Conservation (phyloP, 2,888 invertebrate species). For the Melinopterus prodromus region DNA sequence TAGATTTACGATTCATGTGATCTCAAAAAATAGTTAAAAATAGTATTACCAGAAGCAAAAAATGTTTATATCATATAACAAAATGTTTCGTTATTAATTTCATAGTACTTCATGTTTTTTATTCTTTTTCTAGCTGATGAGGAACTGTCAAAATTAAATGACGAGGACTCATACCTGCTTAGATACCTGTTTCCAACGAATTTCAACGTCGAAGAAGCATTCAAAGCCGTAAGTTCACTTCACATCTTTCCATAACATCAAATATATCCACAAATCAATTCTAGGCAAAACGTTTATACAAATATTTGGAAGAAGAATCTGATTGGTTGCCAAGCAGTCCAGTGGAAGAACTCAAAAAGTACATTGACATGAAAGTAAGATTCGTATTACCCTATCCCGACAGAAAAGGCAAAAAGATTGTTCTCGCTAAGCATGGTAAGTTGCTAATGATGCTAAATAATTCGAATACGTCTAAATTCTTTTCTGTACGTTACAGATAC, state of each 20-base stretch:
- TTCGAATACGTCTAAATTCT: not conserved
- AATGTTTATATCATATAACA: too few relatives aligned
- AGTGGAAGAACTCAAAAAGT: slow-evolving; percentile 47
- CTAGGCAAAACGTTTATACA: slow-evolving; percentile 55
- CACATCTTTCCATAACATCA: not conserved
- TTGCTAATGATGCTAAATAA: not conserved
- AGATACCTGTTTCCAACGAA: slow-evolving; percentile 53
- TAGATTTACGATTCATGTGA: too few relatives aligned
- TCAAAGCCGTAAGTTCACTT: slow-evolving; percentile 49
- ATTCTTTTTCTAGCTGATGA: slow-evolving; percentile 47
- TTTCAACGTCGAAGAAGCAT: slow-evolving; percentile 54
- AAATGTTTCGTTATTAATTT: not conserved
- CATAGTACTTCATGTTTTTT: slow-evolving; percentile 9
- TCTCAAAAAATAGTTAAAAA: too few relatives aligned
- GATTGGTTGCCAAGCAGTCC: slow-evolving; percentile 54
- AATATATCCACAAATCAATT: slow-evolving; percentile 31
- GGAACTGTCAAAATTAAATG: slow-evolving; percentile 47
- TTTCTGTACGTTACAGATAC: slow-evolving; percentile 44
- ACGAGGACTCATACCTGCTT: slow-evolving; percentile 54
- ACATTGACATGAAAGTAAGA: slow-evolving; percentile 54
- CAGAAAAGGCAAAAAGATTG: slow-evolving; percentile 55
- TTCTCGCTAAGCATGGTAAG: slow-evolving; percentile 55
- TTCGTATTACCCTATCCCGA: slow-evolving; percentile 53
- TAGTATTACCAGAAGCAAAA: too few relatives aligned
- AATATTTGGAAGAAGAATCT: slow-evolving; percentile 51